Evolutionary conservation across 2,797 vertebrate genomes (phyloP).

Genomic region (Anguilla marmorata): DNA sequence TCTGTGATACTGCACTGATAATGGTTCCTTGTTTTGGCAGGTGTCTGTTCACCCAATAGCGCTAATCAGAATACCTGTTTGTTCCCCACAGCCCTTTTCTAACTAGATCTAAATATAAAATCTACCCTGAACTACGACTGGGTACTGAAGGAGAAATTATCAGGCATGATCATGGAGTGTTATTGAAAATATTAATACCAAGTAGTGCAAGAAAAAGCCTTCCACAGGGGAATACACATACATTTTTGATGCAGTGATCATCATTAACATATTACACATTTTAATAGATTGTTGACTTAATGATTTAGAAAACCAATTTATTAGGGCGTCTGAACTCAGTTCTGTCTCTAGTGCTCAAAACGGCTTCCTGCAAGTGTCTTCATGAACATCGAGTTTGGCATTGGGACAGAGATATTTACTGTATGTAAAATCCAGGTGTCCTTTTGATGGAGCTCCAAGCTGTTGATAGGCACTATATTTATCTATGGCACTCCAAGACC

Average conservation of each 20-base stretch:
- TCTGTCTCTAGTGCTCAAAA: background rate
- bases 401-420: background rate
- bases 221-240: background rate
- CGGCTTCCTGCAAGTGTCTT: background rate
- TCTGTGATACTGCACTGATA: background rate
- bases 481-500: background rate
- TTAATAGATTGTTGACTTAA: background rate
- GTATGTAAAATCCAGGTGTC: background rate
- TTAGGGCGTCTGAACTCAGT: background rate
- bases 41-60: background rate
- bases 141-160: background rate
- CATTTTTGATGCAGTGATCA: background rate
- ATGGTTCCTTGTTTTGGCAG: background rate
- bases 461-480: background rate
- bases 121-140: background rate
- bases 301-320: background rate
- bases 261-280: slow-evolving; percentile 5
- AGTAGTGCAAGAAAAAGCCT: background rate
- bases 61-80: background rate
- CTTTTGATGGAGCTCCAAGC: background rate
- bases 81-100: no score
- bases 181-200: slow-evolving; percentile 2
- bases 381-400: background rate
- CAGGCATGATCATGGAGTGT: background rate
- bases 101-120: background rate